Evolutionary conservation across 2,113 vertebrate species (phyloP), one percentile per base, ranked within the genome.

Genomic region (Chrysemys picta): DNA sequence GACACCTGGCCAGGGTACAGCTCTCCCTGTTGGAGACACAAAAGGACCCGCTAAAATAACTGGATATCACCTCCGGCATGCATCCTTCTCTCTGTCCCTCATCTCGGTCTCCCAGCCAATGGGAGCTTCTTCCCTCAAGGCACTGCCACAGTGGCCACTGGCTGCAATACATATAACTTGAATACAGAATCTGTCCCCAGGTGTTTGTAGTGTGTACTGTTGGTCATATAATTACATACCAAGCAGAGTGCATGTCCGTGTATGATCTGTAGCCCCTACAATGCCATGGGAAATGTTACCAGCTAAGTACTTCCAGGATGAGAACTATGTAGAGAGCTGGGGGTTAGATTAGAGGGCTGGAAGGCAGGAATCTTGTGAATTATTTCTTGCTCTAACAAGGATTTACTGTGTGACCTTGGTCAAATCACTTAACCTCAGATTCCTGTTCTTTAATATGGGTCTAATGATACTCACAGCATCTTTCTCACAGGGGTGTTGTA

Each of bases 341-440:
- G 19, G 31, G 16, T n/a, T 59, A 29, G 27, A 29, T 29, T 2
- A 72, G 19, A 38, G 19, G 57, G 57, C 35, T n/a, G 65, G 65
- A 69, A 17, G 57, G 57, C 65, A 69, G 65, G 65, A 69, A 17
- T 38, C 65, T 95, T 96, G 94, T 38, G 79, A 85, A 78, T 84
- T 89, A 91, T 96, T 96, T 38, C 89, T 92, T 96, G 85, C 80
- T 83, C 92, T 91, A 89, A 95, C 90, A 94, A 93, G 91, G 83
- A 86, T 80, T 96, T 90, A 45, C 91, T 1, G 2, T 75, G 35
- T 79, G 92, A 69, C 65, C 65, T 21, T n/a, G 65, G 65, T 45
- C 42, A 91, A 89, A 69, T 22, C 89, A 92, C 94, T 95, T 75
- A 84, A 95, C 87, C 93, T 89, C 89, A 9, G 0, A 92, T 85